Percentiles rank a stretch among this genome's conserved stretches.
Conservation (phyloP, 35 echinoderm and acorn worm species). For the Apostichopus japonicus region DNA sequence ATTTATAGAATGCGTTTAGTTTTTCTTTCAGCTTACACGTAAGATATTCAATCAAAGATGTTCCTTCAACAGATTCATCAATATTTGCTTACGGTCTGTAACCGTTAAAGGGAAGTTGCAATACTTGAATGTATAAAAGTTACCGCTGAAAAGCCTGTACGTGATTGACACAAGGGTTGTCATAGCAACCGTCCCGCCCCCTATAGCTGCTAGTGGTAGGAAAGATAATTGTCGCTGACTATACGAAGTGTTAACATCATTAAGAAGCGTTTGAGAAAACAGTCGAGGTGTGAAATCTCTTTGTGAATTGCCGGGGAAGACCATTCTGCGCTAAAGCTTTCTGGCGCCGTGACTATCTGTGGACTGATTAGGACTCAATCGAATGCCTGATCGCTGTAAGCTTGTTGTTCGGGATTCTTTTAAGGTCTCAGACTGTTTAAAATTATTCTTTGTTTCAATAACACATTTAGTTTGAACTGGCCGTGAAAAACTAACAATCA, state of each 20-base stretch:
- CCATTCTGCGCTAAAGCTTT: constrained; percentile 90
- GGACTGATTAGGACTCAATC: constrained; percentile 80
- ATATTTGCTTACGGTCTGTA: too few relatives aligned
- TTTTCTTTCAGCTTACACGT: too few relatives aligned
- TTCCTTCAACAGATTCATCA: too few relatives aligned
- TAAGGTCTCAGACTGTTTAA: constrained; percentile 40
- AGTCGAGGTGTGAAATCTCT: constrained; percentile 92
- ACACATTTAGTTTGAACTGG: constrained; percentile 55
- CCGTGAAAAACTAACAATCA: constrained; percentile 52
- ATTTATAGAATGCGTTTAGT: too few relatives aligned
- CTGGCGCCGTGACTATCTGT: constrained; percentile 80
- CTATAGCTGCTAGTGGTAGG: constrained; percentile 51
- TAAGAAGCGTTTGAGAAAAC: constrained; percentile 97
- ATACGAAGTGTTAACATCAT: constrained; percentile 99
- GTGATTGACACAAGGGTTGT: constrained; percentile 79
- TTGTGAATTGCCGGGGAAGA: constrained; percentile 73
- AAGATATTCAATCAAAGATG: too few relatives aligned
- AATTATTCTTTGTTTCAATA: constrained; percentile 48
- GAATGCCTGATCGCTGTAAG: background rate
- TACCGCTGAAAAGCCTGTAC: background rate
- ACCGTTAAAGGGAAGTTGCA: background rate
- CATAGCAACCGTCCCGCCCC: constrained; percentile 58
- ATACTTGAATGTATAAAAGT: background rate
- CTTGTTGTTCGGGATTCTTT: constrained; percentile 11
- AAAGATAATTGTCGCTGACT: constrained; percentile 99